A percentile compares a stretch with the other conserved stretches of the same genome.
These are phyloP conservation scores for Fistularia tabacaria DNA, from an alignment of 2,797 vertebrate genomes.

Conservation along the genomic window DNA sequence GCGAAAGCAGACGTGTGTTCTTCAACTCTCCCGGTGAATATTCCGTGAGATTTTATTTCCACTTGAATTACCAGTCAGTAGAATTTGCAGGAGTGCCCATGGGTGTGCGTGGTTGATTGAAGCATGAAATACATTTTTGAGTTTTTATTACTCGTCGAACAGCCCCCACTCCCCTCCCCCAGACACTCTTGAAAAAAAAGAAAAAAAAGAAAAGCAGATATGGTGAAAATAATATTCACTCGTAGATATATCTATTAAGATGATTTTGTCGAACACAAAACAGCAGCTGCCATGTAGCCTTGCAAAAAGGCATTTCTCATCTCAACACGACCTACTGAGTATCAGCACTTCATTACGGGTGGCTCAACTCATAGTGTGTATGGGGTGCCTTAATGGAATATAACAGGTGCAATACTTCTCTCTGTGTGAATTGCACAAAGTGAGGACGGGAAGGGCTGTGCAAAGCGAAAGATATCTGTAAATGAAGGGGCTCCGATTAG, in stretches of 20 bases:
- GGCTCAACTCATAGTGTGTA: slow-evolving; percentile 46
- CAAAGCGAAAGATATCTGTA: slow-evolving; percentile 48
- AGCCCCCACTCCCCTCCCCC: slow-evolving; percentile 1
- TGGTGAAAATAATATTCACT: slow-evolving; percentile 17
- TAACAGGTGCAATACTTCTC: slow-evolving; percentile 55
- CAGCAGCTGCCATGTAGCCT: slow-evolving; percentile 10
- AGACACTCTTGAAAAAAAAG: background rate
- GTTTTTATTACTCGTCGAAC: slow-evolving; percentile 25
- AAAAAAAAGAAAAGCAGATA: slow-evolving; percentile 15
- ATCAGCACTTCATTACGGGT: slow-evolving; percentile 43
- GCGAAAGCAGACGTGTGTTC: background rate
- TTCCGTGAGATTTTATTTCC: slow-evolving; percentile 56
- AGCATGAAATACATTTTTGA: slow-evolving; percentile 48
- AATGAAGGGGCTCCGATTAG: slow-evolving; percentile 76
- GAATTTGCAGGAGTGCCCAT: slow-evolving; percentile 30
- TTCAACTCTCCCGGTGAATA: slow-evolving; percentile 43
- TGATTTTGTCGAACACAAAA: no score
- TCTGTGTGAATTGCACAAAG: slow-evolving; percentile 59
- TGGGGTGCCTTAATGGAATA: slow-evolving; percentile 57
- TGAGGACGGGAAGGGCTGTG: slow-evolving; percentile 26
- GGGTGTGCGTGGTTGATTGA: slow-evolving; percentile 37
- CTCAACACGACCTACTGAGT: slow-evolving; percentile 37
- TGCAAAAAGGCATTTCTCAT: slow-evolving; percentile 34
- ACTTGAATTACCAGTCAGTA: slow-evolving; percentile 40
- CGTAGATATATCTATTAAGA: no score